Conservation (phyloP, 2,113 vertebrate species). For the Triplophysa dalaica region DNA sequence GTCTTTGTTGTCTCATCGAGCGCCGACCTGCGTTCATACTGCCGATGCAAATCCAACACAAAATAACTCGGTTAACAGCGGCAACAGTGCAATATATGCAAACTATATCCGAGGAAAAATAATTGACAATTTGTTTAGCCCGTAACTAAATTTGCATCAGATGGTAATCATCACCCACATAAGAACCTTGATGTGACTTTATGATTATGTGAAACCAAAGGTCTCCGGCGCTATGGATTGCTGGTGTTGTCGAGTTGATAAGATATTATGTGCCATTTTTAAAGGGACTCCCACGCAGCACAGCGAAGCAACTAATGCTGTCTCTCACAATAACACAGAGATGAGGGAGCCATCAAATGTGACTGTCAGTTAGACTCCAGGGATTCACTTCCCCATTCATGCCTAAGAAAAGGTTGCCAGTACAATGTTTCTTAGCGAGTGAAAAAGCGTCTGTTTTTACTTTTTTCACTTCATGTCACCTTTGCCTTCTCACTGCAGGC, state of each 20-base stretch:
- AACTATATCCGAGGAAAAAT: slow-evolving; percentile 31
- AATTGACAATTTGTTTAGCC: slow-evolving; percentile 46
- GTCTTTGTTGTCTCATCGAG: slow-evolving; percentile 10
- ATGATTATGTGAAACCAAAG: not conserved
- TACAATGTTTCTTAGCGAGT: slow-evolving; percentile 54
- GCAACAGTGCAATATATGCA: slow-evolving; percentile 44
- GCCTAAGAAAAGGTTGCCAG: slow-evolving; percentile 68
- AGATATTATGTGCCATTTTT: slow-evolving; percentile 29
- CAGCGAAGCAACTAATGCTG: slow-evolving; percentile 26
- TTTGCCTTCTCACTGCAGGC: slow-evolving; percentile 71
- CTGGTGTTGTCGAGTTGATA: slow-evolving; percentile 39
- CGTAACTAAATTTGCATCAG: slow-evolving; percentile 43
- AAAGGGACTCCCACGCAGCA: slow-evolving; percentile 35
- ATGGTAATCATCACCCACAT: slow-evolving; percentile 13
- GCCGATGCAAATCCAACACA: slow-evolving; percentile 30
- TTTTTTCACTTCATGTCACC: slow-evolving; percentile 63
- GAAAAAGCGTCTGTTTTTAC: slow-evolving; percentile 57
- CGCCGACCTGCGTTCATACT: not conserved
- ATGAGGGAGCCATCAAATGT: slow-evolving; percentile 61
- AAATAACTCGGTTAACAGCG: slow-evolving; percentile 15
- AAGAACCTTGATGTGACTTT: slow-evolving; percentile 8
- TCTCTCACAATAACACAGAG: slow-evolving; percentile 30
- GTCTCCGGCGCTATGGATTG: slow-evolving; percentile 11
- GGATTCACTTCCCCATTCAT: slow-evolving; percentile 63
- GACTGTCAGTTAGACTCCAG: slow-evolving; percentile 60